Evolutionary conservation across 2,113 vertebrate species (phyloP), one percentile per base, ranked within the genome.

Genomic region (Platysteira castanea): DNA sequence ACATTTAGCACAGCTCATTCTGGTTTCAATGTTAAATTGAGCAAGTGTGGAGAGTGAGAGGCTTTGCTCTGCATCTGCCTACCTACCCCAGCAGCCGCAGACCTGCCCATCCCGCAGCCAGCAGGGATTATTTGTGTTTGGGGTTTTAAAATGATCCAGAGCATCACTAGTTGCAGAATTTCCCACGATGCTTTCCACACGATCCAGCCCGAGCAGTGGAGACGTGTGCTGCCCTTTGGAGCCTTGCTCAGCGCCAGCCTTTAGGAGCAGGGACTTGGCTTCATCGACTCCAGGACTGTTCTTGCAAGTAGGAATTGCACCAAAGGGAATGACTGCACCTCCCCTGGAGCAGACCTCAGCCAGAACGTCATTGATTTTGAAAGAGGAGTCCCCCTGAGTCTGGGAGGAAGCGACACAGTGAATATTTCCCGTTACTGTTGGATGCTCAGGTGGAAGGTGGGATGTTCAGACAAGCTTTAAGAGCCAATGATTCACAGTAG

Each of bases 1-100:
- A 96, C 92, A 46, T 88, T 95, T 63, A 95, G 93, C 95, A 67
- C 83, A 86, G 92, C 96, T 90, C 89, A 88, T 75, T 92, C 93
- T 95, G 56, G 60, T 94, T 92, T 84, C 90, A 64, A 0, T 41
- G 73, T 41, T 59, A 59, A 96, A 84, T 50, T 90, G 92, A 90
- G 92, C 90, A 86, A 96, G 90, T 90, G 92, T 67, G 92, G 73
- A 83, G 85, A 79, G 88, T 70, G 87, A 84, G 85, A 57, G 60
- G 42, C 81, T 56, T 31, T 69, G 78, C 87, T 75, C 67, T 44
- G 46, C 70, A 8, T 73, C 61, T 53, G 3, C 69, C 81, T 46
- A 20, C 41, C 50, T 53, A 22, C 64, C 80, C 54, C 47, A 15
- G 68, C 6, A 2, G 78, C 81, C 33, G 1, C 79, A 64, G 82